A percentile compares a stretch with the other conserved stretches of the same genome.
phyloP scores from a whole-genome alignment of 2,797 vertebrate genomes.

The Ctenopoma multispine region DNA sequence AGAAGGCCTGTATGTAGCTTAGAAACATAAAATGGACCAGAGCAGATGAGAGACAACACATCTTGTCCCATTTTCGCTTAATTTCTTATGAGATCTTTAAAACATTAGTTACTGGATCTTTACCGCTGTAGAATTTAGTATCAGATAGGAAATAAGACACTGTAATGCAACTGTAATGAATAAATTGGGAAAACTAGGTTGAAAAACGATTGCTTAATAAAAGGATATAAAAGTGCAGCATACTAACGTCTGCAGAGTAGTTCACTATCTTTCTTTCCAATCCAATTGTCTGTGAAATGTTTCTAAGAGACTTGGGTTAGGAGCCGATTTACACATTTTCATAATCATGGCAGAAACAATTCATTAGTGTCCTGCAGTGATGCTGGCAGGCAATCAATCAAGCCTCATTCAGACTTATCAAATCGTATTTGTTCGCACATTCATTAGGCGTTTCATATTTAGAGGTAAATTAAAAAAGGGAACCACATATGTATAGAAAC shows the following conservation, averaged over 20 bases:
- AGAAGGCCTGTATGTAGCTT: no score
- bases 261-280: not conserved
- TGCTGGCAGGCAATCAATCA: slow-evolving; percentile 68
- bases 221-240: no score
- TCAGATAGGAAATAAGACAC: no score
- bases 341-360: slow-evolving; percentile 57
- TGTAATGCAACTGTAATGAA: no score
- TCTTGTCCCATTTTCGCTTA: no score
- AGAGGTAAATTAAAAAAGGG: slow-evolving; percentile 47
- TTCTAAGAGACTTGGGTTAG: slow-evolving; percentile 11
- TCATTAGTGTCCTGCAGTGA: slow-evolving; percentile 49
- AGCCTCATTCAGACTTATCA: slow-evolving; percentile 59
- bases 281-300: slow-evolving; percentile 10
- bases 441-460: slow-evolving; percentile 55
- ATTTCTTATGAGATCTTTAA: no score
- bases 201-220: no score
- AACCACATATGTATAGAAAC: slow-evolving; percentile 38
- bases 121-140: no score
- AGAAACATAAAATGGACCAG: no score
- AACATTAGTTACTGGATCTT: no score
- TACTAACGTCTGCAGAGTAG: not conserved
- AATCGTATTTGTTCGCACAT: slow-evolving; percentile 46
- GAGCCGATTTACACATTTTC: slow-evolving; percentile 47
- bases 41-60: no score
- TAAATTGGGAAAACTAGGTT: no score